Percentiles rank a stretch among this genome's conserved stretches.
These are phyloP conservation scores for Tridacna gigas DNA, from an alignment of 2,888 invertebrate species.

Conservation along the genomic window DNA sequence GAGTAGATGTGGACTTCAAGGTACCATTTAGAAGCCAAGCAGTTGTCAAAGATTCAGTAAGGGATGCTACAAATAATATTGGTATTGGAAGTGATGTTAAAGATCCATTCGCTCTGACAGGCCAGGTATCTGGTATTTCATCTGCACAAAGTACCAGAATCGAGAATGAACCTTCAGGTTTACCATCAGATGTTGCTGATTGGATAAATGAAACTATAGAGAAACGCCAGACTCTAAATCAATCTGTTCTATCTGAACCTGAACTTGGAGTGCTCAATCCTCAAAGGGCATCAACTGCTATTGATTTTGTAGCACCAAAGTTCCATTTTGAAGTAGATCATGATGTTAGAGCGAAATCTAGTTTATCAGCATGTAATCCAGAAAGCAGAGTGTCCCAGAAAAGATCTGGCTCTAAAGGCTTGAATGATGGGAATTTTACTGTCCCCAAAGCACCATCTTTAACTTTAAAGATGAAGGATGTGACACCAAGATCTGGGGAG, in stretches of 20 bases:
- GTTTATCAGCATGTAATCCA: neutral
- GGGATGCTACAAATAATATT: neutral
- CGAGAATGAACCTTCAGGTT: slow-evolving; percentile 65
- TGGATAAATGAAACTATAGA: slow-evolving; percentile 74
- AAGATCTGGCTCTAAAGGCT: neutral
- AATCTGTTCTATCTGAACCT: slow-evolving; percentile 15
- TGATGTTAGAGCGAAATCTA: slow-evolving; percentile 5
- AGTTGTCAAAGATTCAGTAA: slow-evolving; percentile 6
- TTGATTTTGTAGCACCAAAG: slow-evolving; percentile 15
- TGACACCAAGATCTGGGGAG: neutral
- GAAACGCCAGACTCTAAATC: slow-evolving; percentile 41
- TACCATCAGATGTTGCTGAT: slow-evolving; percentile 78
- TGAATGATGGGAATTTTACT: slow-evolving; percentile 47
- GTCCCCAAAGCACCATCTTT: slow-evolving; percentile 58
- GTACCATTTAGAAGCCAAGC: neutral
- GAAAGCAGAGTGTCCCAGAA: neutral
- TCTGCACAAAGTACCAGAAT: slow-evolving; percentile 15
- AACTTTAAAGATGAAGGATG: slow-evolving; percentile 30
- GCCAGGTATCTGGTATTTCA: neutral
- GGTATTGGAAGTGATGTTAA: too few species aligned
- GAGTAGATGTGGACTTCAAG: neutral
- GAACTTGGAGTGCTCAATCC: slow-evolving; percentile 13
- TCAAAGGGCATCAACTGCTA: slow-evolving; percentile 1
- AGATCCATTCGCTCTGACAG: neutral
- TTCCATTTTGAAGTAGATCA: slow-evolving; percentile 45